phyloP scores from a whole-genome alignment of 2,888 invertebrate species.

The Masnerella sp. region DNA sequence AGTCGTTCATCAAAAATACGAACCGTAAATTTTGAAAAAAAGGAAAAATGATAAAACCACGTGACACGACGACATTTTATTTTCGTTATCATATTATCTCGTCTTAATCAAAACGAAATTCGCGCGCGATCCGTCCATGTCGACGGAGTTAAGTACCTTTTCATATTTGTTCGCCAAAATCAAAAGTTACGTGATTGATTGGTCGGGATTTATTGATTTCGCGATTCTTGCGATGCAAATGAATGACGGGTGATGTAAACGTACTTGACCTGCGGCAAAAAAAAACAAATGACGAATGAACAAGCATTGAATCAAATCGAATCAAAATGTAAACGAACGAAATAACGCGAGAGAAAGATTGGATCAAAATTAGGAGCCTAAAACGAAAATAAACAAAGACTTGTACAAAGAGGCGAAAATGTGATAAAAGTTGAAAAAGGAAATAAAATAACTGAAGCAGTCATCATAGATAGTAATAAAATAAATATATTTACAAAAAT shows the following conservation, averaged over 20 bases:
- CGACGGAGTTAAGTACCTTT: conserved; percentile 12
- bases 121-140: neutral
- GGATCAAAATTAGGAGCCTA: too few species aligned
- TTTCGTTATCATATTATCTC: neutral
- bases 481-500: too few species aligned
- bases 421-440: too few species aligned
- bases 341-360: too few species aligned
- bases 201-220: conserved; percentile 20
- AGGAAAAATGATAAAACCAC: neutral
- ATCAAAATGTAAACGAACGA: too few species aligned
- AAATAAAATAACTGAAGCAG: too few species aligned
- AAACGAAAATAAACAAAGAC: too few species aligned
- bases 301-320: neutral
- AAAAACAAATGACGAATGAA: neutral
- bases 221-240: conserved; percentile 9
- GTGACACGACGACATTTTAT: neutral
- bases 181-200: conserved; percentile 30
- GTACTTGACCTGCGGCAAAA: conserved; percentile 4
- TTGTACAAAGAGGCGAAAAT: too few species aligned
- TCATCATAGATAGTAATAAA: too few species aligned
- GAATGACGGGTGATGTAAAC: conserved; percentile 21
- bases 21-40: neutral
- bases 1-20: too few species aligned
- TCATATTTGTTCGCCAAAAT: conserved; percentile 15
- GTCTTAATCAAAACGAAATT: conserved; percentile 3